Base-by-base conservation (phyloP, 1,140 invertebrate genomes). In the Odontomachus brunneus region DNA sequence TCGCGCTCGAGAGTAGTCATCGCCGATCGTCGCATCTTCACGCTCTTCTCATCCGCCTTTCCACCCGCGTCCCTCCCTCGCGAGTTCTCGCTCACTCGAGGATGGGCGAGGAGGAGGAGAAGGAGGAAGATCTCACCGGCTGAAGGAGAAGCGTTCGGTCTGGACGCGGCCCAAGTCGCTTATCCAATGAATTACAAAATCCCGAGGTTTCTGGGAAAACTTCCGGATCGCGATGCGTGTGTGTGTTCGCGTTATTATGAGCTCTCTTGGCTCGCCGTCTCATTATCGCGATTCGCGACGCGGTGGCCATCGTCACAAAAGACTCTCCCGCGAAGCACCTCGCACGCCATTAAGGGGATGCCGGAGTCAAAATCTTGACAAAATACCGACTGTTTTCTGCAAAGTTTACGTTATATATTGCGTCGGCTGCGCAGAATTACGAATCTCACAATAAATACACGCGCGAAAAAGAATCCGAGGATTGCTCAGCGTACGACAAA, bases 161-260 rank as follows among this genome's bases (percentile, higher is more conserved):
- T 87, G 85, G 85, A 86, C 48, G 29, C 22, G 51, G 63, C 75
- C 84, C 85, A 87, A 86, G 69, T 86, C 84, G 78, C 69, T 85
- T 84, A 83, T 86, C 80, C 85, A 44, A 55, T 53, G 62, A 87
- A 87, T 85, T 75, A 71, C 59, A 86, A 87, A 83, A 86, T 73
- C 65, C 71, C 80, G 49, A 48, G 71, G 57, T 57, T 85, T 67
- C 57, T 24, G 38, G 22, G 51, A 80, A 80, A 22, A 33, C 24
- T 80, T 80, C 49, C 60, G 76, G 33, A 88, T 62, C 78, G 59
- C 38, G 38, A 5, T 22, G n/a, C 51, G 69, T 17, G 48, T 44
- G 4, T 22, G n/a, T 33, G 69, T 22, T 29, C 65, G 15, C 62
- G 63, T 86, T 72, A 26, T 65, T 7, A 75, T 53, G 19, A 1